A percentile compares a stretch with the other conserved stretches of the same genome.
Evolutionary conservation across 2,888 invertebrate genomes (phyloP).

Genomic region (Yponomeuta sedellus): DNA sequence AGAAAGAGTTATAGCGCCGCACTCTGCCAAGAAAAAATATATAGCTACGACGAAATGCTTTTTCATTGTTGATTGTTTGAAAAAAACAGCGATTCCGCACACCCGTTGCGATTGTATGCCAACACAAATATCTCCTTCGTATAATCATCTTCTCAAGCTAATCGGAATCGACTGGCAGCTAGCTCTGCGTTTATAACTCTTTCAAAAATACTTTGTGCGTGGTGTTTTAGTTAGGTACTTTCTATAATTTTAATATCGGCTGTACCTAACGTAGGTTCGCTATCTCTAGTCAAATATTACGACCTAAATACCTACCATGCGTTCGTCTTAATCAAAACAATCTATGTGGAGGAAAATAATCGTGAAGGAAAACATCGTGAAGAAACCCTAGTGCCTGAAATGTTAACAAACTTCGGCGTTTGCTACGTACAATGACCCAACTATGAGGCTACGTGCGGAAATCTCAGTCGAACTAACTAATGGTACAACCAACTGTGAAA

Average conservation of each 20-base stretch:
- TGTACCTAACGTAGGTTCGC: background rate
- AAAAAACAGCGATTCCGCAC: background rate
- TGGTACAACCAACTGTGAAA: too few relatives aligned
- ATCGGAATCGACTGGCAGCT: background rate
- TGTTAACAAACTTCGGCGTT: too few relatives aligned
- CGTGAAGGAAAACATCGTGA: too few relatives aligned
- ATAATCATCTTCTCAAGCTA: background rate
- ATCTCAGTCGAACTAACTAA: too few relatives aligned
- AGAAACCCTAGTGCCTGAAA: too few relatives aligned
- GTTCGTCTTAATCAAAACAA: too few relatives aligned
- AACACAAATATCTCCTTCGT: background rate
- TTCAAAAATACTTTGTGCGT: background rate
- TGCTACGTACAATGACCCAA: too few relatives aligned
- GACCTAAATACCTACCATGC: too few relatives aligned
- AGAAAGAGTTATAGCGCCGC: background rate
- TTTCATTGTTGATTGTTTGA: constrained; percentile 6
- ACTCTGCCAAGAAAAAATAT: constrained; percentile 1
- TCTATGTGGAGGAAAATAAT: too few relatives aligned
- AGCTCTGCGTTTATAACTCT: too few relatives aligned
- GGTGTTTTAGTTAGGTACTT: background rate
- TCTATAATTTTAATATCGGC: background rate
- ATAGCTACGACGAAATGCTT: background rate
- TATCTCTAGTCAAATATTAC: too few relatives aligned
- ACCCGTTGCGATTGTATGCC: background rate
- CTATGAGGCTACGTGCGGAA: too few relatives aligned